Conservation (phyloP, 2,797 vertebrate genomes). For the Sparus aurata region DNA sequence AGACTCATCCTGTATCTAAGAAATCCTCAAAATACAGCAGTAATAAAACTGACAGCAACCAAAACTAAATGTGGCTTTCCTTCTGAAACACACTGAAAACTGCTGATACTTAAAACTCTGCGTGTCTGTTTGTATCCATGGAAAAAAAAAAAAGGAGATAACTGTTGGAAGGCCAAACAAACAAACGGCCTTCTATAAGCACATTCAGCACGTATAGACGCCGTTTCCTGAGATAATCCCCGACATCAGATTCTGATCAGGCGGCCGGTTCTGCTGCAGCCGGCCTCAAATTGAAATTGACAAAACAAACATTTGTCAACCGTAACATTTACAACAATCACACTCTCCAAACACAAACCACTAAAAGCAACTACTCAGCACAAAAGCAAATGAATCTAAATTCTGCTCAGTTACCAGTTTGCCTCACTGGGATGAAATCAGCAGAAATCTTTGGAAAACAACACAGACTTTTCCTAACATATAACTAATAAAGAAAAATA, state of each 20-base stretch:
- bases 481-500: no score
- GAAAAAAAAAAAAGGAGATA: neutral
- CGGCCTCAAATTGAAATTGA: neutral
- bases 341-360: neutral
- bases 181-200: neutral
- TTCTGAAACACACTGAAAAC: neutral
- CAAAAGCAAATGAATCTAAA: conserved; percentile 1
- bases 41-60: neutral
- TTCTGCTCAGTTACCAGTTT: neutral
- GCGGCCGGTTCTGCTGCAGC: neutral
- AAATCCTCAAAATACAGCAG: neutral
- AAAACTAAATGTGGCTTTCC: neutral
- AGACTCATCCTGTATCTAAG: neutral
- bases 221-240: neutral
- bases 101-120: neutral
- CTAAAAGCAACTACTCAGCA: neutral
- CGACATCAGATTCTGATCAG: neutral
- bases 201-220: neutral
- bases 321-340: neutral
- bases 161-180: neutral
- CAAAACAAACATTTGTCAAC: neutral
- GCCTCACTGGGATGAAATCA: neutral
- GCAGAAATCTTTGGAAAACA: no score
- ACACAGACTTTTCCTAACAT: no score
- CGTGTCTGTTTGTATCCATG: neutral